Percentiles rank a stretch among this genome's conserved stretches.
Evolutionary conservation across 2,888 invertebrate species (phyloP).

Genomic region (Ferrisia virgata): DNA sequence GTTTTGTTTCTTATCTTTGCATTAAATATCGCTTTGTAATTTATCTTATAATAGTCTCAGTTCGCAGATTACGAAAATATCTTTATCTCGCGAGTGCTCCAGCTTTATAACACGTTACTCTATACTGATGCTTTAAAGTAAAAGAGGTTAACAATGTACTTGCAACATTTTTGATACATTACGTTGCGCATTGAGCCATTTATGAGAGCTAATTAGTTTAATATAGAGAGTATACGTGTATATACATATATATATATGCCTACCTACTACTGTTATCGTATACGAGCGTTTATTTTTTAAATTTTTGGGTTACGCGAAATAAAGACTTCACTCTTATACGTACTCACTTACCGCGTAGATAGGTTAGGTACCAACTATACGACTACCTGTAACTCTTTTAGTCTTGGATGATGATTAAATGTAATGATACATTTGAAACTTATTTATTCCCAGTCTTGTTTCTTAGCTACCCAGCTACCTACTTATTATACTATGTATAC

Average conservation of each 20-base stretch:
- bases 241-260: no score
- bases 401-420: not conserved
- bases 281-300: not conserved
- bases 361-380: no score
- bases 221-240: not conserved
- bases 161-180: slow-evolving; percentile 27
- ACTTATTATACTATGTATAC: not conserved
- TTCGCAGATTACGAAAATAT: slow-evolving; percentile 26
- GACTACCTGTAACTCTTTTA: not conserved
- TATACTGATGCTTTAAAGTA: not conserved
- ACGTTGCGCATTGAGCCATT: not conserved
- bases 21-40: slow-evolving; percentile 2
- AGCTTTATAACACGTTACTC: not conserved
- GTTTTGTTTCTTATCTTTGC: not conserved
- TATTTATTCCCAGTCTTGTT: not conserved
- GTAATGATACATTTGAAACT: not conserved
- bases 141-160: slow-evolving; percentile 21
- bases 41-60: not conserved
- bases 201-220: not conserved
- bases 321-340: not conserved
- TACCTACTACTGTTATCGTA: not conserved
- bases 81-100: not conserved
- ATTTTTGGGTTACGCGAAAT: not conserved
- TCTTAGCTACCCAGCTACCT: not conserved
- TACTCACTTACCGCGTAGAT: no score